These are phyloP conservation scores for Pollachius pollachius DNA, from an alignment of 2,113 vertebrate species.

Conservation along the genomic window DNA sequence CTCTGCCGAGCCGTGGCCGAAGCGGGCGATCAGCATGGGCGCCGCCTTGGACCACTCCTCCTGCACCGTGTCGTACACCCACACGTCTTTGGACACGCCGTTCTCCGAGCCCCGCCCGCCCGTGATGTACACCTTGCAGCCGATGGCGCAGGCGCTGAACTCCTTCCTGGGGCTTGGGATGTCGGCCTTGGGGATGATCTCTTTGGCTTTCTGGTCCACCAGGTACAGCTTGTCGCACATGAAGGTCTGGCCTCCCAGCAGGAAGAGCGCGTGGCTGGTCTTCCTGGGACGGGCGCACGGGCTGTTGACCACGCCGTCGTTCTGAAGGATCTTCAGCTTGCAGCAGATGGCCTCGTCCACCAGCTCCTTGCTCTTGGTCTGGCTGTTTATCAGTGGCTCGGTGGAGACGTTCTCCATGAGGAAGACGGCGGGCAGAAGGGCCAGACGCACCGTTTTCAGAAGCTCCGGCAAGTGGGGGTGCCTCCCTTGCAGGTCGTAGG, in stretches of 20 bases:
- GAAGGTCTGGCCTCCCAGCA: slow-evolving; percentile 81
- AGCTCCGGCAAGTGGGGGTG: slow-evolving; percentile 76
- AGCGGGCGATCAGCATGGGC: slow-evolving; percentile 82
- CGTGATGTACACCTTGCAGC: slow-evolving; percentile 83
- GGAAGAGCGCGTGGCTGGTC: slow-evolving; percentile 81
- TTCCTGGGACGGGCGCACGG: slow-evolving; percentile 80
- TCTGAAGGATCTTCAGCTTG: slow-evolving; percentile 81
- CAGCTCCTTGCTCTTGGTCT: slow-evolving; percentile 77
- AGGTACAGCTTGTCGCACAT: slow-evolving; percentile 84
- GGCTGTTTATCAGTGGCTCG: slow-evolving; percentile 76
- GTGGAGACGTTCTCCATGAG: slow-evolving; percentile 78
- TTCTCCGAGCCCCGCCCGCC: slow-evolving; percentile 82
- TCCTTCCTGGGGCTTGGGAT: slow-evolving; percentile 84
- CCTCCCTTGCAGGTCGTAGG: slow-evolving; percentile 75
- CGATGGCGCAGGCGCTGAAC: slow-evolving; percentile 83
- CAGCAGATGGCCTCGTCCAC: slow-evolving; percentile 81
- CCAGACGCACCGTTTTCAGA: slow-evolving; percentile 76
- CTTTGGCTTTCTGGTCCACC: slow-evolving; percentile 82
- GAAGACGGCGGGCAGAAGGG: slow-evolving; percentile 79
- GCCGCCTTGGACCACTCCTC: slow-evolving; percentile 84
- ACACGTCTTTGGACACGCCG: slow-evolving; percentile 82
- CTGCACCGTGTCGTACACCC: slow-evolving; percentile 82
- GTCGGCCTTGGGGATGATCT: slow-evolving; percentile 82
- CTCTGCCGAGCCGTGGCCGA: slow-evolving; percentile 83
- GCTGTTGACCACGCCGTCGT: slow-evolving; percentile 81